These are phyloP conservation scores for Pollenia griseotomentosa DNA, from an alignment of 2,888 invertebrate species.

Conservation along the genomic window DNA sequence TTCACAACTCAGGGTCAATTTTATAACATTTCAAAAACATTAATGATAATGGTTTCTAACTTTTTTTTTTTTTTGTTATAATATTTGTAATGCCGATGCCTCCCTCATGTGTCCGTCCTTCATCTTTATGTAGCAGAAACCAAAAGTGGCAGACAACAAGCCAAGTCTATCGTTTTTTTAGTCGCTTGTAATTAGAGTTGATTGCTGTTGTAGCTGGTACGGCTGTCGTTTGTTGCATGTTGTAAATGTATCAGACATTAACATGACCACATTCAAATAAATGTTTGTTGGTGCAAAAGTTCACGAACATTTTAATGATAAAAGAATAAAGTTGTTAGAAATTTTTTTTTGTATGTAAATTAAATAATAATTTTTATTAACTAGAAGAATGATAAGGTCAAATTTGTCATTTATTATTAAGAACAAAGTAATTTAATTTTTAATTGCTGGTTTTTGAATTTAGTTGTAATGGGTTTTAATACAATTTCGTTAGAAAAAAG, in stretches of 20 bases:
- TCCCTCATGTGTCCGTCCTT: background rate
- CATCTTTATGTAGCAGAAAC: background rate
- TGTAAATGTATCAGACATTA: slow-evolving; percentile 29
- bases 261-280: slow-evolving; percentile 53
- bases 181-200: background rate
- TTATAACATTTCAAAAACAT: slow-evolving; percentile 12
- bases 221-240: background rate
- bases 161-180: background rate
- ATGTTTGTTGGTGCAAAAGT: slow-evolving; percentile 46
- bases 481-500: no score
- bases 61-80: background rate
- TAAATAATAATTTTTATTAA: slow-evolving; percentile 69
- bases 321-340: slow-evolving; percentile 43
- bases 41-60: slow-evolving; percentile 20
- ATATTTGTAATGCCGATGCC: slow-evolving; percentile 10
- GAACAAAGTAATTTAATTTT: background rate
- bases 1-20: slow-evolving; percentile 25
- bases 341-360: slow-evolving; percentile 65
- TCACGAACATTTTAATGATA: slow-evolving; percentile 54
- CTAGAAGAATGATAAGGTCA: slow-evolving; percentile 53
- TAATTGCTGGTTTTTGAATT: no score
- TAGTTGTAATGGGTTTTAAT: no score
- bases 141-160: background rate
- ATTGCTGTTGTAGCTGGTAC: background rate
- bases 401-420: background rate